Evolutionary conservation across 1,140 invertebrate genomes (phyloP), one percentile per base, ranked within the genome.

Genomic region (Charaxes varanes): DNA sequence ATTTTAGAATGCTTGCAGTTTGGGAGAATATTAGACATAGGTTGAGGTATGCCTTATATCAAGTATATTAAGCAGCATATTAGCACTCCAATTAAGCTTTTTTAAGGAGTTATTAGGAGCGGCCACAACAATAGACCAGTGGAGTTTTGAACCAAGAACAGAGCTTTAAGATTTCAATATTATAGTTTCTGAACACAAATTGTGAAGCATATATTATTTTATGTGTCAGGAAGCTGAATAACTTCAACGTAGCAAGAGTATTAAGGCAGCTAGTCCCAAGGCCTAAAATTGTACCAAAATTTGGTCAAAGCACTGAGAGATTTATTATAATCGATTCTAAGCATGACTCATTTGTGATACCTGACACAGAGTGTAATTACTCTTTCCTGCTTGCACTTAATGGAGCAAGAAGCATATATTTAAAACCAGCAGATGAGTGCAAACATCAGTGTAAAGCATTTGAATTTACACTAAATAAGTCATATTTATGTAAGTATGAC

Each of bases 291-390:
- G 74, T 88, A 22, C 86, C 90, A 38, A 73, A 86, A 53, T 86
- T 88, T 85, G 88, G 89, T 51, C 89, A 89, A 59, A 90, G 90
- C 51, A 88, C 89, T 6, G 91, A 94, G 68, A 88, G 89, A 77
- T 93, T 87, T 78, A 53, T 93, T 19, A 86, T 91, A 41, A 85
- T 93, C 28, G 91, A 93, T 63, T 68, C 86, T 23, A 79, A 85
- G 60, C 84, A 89, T 31, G 51, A 77, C 4, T 53, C 69, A 18
- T 93, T 92, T 69, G 38, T 59, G 42, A 70, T 93, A 63, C 92
- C 92, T 16, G 87, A 89, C 62, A 89, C 91, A 12, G 92, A 94
- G 77, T 93, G 92, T 61, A 90, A 88, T 31, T 92, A 89, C 77
- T 87, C 93, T 15, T 90, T 92, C 69, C 26, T 93, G 13, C 86